Base-by-base conservation (phyloP, 2,888 invertebrate species). In the Epirrhoe tristata region DNA sequence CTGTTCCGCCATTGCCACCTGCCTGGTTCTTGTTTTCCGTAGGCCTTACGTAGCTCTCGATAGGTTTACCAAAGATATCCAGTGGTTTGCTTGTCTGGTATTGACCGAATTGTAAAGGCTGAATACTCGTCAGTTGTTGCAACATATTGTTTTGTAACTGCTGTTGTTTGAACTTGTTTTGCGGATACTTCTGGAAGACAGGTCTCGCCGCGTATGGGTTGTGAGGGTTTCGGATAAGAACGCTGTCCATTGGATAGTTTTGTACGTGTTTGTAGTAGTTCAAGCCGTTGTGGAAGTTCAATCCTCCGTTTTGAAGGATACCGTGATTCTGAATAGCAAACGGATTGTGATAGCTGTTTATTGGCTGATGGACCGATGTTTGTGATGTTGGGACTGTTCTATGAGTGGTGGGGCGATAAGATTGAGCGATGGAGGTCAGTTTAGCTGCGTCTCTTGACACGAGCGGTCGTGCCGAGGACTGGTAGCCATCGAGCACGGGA, bases 311-410 rank as follows among this genome's bases (percentile, higher is more conserved):
- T 8, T 68, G 69, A 36, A 57, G 77, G 1, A 84, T 68, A 0
- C 82, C 87, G 64, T 87, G 88, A 74, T 84, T 89, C 66, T 87
- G 88, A 57, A 87, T 76, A 0, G 87, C 80, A 71, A 91, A 93
- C 0, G 93, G 94, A 61, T 93, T 93, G 71, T 91, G 85, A 71
- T 94, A 94, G 0, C 90, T 84, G 74, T 86, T 93, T 65, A 93
- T 89, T 0, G 94, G 93, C 71, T 94, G 93, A 71, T 92, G 91
- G 5, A 78, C 78, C 0, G 87, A 83, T 0, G 82, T 77, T 6
- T 82, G 83, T 1, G 85, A 82, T 3, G 84, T 74, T 7, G 85
- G 81, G 0, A 90, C 84, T 0, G 88, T 88, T 10, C 91, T 76
- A 0, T 86, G 77, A 3, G 93, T 93, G 1, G 93, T 93, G 0